phyloP scores from a whole-genome alignment of 2,113 vertebrate genomes.

The Myotis brandtii region DNA sequence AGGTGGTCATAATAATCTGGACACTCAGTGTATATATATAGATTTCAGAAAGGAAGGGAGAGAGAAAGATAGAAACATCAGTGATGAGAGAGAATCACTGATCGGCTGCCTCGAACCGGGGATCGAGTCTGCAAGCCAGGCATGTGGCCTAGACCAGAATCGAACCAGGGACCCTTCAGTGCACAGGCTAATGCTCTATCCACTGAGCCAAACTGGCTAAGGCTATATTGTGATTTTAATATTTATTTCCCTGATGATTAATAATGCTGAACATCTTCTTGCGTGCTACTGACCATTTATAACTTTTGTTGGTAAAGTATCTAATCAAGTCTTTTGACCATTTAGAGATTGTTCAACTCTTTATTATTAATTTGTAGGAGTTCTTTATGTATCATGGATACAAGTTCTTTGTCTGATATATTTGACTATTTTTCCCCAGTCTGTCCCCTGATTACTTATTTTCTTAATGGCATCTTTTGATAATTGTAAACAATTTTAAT shows the following conservation, averaged over 20 bases:
- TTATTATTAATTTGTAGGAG: background rate
- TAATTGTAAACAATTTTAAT: background rate
- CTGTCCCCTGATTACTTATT: background rate
- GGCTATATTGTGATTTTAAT: background rate
- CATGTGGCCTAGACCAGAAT: too few species aligned
- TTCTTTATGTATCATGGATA: background rate
- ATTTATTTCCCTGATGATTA: background rate
- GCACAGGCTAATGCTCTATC: too few species aligned
- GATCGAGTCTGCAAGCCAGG: too few species aligned
- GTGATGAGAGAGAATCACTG: too few species aligned
- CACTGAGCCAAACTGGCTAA: too few species aligned
- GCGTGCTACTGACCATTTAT: background rate
- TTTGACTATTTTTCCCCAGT: background rate
- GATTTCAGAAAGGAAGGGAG: too few species aligned
- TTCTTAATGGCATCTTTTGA: background rate
- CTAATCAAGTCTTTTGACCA: background rate
- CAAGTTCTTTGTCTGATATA: background rate
- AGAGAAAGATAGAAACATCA: too few species aligned
- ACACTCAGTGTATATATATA: too few species aligned
- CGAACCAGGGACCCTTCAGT: too few species aligned
- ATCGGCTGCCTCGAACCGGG: too few species aligned
- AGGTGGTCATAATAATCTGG: too few species aligned
- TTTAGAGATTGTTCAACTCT: background rate
- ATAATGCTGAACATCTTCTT: background rate
- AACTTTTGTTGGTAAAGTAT: background rate